Percentiles rank a stretch among this genome's conserved stretches.
Conservation (phyloP, 2,113 vertebrate species). For the Mola mola region DNA sequence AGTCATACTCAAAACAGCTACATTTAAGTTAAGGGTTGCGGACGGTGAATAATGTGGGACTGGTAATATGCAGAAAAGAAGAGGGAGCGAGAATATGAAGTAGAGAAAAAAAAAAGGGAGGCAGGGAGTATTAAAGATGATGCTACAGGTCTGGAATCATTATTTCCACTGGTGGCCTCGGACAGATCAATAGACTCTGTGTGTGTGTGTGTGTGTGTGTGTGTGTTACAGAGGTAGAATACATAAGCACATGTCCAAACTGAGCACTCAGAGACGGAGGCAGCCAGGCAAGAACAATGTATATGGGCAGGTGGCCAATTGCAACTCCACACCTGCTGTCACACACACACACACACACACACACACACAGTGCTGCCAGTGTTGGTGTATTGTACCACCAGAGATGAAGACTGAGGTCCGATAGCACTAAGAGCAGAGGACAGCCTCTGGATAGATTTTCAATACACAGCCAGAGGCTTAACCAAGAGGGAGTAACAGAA, state of each 20-base stretch:
- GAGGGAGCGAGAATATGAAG: not conserved
- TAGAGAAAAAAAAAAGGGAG: not conserved
- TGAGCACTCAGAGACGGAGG: constrained; percentile 20
- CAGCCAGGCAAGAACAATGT: constrained; percentile 50
- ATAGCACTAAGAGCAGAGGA: constrained; percentile 60
- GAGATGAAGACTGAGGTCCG: constrained; percentile 66
- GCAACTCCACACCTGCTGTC: constrained; percentile 8
- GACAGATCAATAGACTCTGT: constrained; percentile 57
- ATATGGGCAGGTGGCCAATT: constrained; percentile 45
- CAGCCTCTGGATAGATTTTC: constrained; percentile 76
- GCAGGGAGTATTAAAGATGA: constrained; percentile 13
- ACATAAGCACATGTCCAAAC: constrained; percentile 34
- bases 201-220: constrained; percentile 40
- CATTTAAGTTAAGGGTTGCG: constrained; percentile 1
- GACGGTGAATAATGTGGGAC: constrained; percentile 5
- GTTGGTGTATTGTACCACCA: constrained; percentile 49
- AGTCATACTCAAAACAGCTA: constrained; percentile 4
- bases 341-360: constrained; percentile 32
- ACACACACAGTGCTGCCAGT: constrained; percentile 5
- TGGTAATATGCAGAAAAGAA: not conserved
- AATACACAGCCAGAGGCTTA: constrained; percentile 71
- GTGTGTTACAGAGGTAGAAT: constrained; percentile 28
- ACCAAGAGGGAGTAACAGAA: constrained; percentile 65
- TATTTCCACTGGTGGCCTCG: constrained; percentile 59
- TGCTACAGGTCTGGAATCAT: constrained; percentile 58